These are phyloP conservation scores for Drosophila putrida DNA, from an alignment of 2,888 invertebrate species.

Conservation along the genomic window DNA sequence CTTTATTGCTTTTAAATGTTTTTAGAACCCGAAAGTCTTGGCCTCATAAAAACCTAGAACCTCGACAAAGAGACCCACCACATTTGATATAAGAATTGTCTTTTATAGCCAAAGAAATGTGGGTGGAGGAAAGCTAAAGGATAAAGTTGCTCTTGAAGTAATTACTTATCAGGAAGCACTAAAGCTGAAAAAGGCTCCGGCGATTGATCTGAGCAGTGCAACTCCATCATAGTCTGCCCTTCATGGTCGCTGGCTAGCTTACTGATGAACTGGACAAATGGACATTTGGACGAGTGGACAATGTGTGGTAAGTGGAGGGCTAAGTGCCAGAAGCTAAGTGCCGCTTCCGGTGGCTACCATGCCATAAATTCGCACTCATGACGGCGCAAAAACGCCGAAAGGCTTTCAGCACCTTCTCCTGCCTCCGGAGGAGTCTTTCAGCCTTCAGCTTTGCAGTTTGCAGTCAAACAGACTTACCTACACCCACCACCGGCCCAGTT, in stretches of 20 bases:
- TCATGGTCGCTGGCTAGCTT: slow-evolving; percentile 8
- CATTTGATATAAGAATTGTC: slow-evolving; percentile 71
- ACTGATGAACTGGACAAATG: slow-evolving; percentile 42
- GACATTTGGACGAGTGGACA: slow-evolving; percentile 16
- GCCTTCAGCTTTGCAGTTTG: slow-evolving; percentile 5
- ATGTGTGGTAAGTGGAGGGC: slow-evolving; percentile 19
- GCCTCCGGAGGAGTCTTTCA: background rate
- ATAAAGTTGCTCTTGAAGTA: slow-evolving; percentile 33
- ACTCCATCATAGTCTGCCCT: slow-evolving; percentile 1
- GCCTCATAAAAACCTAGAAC: slow-evolving; percentile 60
- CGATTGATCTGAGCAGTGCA: slow-evolving; percentile 35
- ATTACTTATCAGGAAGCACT: slow-evolving; percentile 53
- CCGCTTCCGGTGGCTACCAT: slow-evolving; percentile 69
- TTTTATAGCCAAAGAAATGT: slow-evolving; percentile 49
- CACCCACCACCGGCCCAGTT: slow-evolving; percentile 51
- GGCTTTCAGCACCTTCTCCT: slow-evolving; percentile 32
- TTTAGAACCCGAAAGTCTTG: slow-evolving; percentile 60
- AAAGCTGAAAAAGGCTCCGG: slow-evolving; percentile 10
- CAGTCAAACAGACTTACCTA: slow-evolving; percentile 13
- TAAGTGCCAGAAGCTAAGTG: slow-evolving; percentile 76
- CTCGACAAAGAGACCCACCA: slow-evolving; percentile 10
- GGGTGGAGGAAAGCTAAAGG: background rate
- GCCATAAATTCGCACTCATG: slow-evolving; percentile 67
- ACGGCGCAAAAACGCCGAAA: slow-evolving; percentile 54
- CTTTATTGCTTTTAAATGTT: slow-evolving; percentile 79